These are phyloP conservation scores for Sclerurus mexicanus DNA, from an alignment of 2,113 vertebrate species.

Conservation along the genomic window DNA sequence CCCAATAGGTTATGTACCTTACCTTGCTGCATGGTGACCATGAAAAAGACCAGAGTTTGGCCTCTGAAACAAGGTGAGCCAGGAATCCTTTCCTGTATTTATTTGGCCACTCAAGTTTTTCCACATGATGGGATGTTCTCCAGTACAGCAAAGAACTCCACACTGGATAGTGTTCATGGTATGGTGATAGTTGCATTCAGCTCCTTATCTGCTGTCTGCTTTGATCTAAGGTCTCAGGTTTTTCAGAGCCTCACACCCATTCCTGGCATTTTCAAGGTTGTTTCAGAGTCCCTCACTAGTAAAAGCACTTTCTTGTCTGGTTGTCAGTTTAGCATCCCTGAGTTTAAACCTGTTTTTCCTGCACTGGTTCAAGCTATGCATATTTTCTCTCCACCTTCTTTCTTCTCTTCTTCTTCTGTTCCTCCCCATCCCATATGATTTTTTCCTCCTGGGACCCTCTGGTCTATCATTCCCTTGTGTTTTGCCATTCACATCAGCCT, in stretches of 20 bases:
- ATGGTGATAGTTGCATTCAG: not conserved
- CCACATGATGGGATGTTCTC: not conserved
- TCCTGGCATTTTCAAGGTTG: not conserved
- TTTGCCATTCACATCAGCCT: not conserved
- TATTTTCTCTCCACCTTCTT: not conserved
- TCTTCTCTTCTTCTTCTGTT: not conserved
- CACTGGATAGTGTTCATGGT: not conserved
- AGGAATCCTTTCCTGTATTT: not conserved
- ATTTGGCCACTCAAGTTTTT: not conserved
- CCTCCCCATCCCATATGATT: not conserved
- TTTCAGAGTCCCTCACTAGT: not conserved
- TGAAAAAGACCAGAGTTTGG: not conserved
- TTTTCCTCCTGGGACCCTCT: not conserved
- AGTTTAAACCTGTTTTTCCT: not conserved
- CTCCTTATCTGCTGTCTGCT: not conserved
- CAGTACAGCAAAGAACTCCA: not conserved
- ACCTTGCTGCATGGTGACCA: fast-evolving
- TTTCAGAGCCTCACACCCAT: not conserved
- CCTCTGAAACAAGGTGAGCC: not conserved
- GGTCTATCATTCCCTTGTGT: not conserved
- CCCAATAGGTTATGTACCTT: not conserved
- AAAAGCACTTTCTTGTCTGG: not conserved
- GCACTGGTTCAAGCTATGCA: not conserved
- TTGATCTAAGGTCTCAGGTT: not conserved
- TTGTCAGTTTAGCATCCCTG: not conserved